Percentiles rank a stretch among this genome's conserved stretches.
Evolutionary conservation across 2,888 invertebrate genomes (phyloP).

Genomic region (Chloromyia formosa): DNA sequence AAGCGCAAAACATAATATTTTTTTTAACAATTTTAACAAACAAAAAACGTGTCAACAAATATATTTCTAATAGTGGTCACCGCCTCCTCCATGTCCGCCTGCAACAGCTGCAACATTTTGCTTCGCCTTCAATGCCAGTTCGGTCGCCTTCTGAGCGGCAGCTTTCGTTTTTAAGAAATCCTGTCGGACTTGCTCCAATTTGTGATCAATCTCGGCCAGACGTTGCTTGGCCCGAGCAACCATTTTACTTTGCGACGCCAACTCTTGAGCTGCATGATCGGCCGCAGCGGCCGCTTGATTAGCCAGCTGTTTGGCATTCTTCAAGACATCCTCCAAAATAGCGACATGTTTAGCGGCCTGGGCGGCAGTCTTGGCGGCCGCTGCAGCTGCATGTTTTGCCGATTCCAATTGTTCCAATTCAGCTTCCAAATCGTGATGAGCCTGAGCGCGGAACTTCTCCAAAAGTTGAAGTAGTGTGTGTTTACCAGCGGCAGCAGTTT

Average conservation of each 20-base stretch:
- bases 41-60: not conserved
- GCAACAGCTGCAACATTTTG: slow-evolving; percentile 75
- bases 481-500: slow-evolving; percentile 71
- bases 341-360: slow-evolving; percentile 73
- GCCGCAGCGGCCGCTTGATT: slow-evolving; percentile 55
- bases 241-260: slow-evolving; percentile 77
- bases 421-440: slow-evolving; percentile 72
- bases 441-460: slow-evolving; percentile 75
- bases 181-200: slow-evolving; percentile 71
- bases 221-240: slow-evolving; percentile 75
- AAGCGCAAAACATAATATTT: too few relatives aligned
- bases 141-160: slow-evolving; percentile 72
- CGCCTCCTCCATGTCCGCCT: not conserved
- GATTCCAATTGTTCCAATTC: slow-evolving; percentile 77
- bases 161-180: slow-evolving; percentile 76
- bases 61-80: not conserved
- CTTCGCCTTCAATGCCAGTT: slow-evolving; percentile 73
- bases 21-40: not conserved
- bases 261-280: slow-evolving; percentile 75
- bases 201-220: slow-evolving; percentile 71
- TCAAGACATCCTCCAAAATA: slow-evolving; percentile 74
- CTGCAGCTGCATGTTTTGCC: slow-evolving; percentile 73
- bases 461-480: slow-evolving; percentile 70
- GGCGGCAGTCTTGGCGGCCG: slow-evolving; percentile 72
- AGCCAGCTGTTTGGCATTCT: slow-evolving; percentile 69